phyloP scores from a whole-genome alignment of 1,140 invertebrate species.

The Diachasmimorpha longicaudata region DNA sequence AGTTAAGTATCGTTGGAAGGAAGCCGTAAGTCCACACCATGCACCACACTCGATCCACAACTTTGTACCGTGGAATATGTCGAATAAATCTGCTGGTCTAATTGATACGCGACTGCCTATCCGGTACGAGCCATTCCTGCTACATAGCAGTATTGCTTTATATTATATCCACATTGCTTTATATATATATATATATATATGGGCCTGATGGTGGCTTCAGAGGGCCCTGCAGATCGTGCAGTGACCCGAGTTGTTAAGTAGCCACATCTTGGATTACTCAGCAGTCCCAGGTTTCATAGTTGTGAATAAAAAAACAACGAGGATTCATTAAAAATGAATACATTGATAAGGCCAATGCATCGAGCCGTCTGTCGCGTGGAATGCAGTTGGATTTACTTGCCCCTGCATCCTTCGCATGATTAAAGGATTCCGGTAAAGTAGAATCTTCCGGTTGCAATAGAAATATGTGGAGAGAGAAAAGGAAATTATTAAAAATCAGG shows the following conservation, averaged over 20 bases:
- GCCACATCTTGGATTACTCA: slow-evolving; percentile 31
- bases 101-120: slow-evolving; percentile 46
- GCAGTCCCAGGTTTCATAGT: background rate
- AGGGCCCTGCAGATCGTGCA: slow-evolving; percentile 20
- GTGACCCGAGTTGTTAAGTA: slow-evolving; percentile 47
- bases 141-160: background rate
- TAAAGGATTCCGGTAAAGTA: background rate
- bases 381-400: background rate
- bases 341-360: slow-evolving; percentile 21
- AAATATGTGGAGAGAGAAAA: background rate
- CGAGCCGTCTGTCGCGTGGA: slow-evolving; percentile 3
- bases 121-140: slow-evolving; percentile 16
- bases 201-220: background rate
- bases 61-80: slow-evolving; percentile 43
- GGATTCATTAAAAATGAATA: slow-evolving; percentile 11
- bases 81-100: slow-evolving; percentile 54
- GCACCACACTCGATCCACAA: slow-evolving; percentile 20
- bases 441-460: background rate
- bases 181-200: slow-evolving; percentile 13
- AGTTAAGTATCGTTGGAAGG: background rate
- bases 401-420: background rate
- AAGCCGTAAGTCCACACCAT: background rate
- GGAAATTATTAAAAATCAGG: background rate
- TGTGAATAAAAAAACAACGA: background rate
- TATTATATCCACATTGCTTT: too few relatives aligned